Percentiles rank a stretch among this genome's conserved stretches.
Conservation (phyloP, 2,888 invertebrate species). For the Melanchra persicariae region DNA sequence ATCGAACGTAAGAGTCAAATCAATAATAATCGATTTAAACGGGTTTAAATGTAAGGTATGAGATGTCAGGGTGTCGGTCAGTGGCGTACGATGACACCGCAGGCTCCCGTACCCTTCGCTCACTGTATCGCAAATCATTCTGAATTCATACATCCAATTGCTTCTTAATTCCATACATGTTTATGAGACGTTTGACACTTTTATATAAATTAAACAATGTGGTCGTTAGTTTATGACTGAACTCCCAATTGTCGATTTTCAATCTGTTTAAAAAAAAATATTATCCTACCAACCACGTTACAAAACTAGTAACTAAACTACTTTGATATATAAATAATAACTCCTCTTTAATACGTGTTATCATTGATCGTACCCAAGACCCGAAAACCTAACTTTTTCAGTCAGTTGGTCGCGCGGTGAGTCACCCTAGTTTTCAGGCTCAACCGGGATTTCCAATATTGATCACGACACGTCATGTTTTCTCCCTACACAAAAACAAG, state of each 20-base stretch:
- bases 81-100: constrained; percentile 60
- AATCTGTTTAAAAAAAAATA: neutral
- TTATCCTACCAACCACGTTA: neutral
- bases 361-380: neutral
- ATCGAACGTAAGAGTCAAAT: constrained; percentile 6
- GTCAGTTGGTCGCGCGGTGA: constrained; percentile 40
- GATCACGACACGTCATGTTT: constrained; percentile 77
- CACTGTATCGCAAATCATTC: constrained; percentile 69
- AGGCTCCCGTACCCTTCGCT: constrained; percentile 57
- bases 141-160: constrained; percentile 56
- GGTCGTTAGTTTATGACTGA: neutral
- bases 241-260: neutral
- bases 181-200: neutral
- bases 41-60: constrained; percentile 57
- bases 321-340: neutral
- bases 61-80: constrained; percentile 58
- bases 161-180: constrained; percentile 26
- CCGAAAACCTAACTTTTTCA: constrained; percentile 23
- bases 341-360: neutral
- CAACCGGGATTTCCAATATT: constrained; percentile 77
- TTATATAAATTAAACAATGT: constrained; percentile 6
- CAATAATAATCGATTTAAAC: constrained; percentile 40
- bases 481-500: constrained; percentile 66
- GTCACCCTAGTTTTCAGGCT: constrained; percentile 56
- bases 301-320: neutral